These are phyloP conservation scores for Picathartes gymnocephalus DNA, from an alignment of 2,113 vertebrate species.

Conservation along the genomic window DNA sequence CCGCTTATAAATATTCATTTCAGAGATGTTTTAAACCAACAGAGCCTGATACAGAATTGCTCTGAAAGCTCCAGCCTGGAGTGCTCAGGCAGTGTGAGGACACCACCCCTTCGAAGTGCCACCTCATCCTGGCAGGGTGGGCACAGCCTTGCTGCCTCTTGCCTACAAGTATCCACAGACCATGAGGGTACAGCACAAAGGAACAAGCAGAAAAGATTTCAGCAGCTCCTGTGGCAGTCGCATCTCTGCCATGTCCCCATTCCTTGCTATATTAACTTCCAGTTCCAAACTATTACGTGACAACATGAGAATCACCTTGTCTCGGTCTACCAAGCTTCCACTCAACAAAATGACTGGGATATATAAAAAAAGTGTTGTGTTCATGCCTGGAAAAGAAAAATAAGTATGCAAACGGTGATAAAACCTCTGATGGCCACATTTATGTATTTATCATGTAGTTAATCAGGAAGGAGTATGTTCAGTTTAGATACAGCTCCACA, in stretches of 20 bases:
- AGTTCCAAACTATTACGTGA: not conserved
- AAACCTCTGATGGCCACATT: slow-evolving; percentile 60
- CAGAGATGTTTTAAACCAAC: slow-evolving; percentile 35
- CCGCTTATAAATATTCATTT: slow-evolving; percentile 45
- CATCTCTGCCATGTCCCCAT: not conserved
- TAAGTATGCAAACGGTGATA: slow-evolving; percentile 37
- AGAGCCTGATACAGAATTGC: not conserved
- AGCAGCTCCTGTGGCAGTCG: not conserved
- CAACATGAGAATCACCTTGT: not conserved
- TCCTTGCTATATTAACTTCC: not conserved
- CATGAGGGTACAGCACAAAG: not conserved
- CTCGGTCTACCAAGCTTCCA: not conserved
- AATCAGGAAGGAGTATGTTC: slow-evolving; percentile 48
- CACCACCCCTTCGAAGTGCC: not conserved
- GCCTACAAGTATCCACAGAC: not conserved
- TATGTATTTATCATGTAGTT: slow-evolving; percentile 68
- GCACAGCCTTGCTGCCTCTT: not conserved
- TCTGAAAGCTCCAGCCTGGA: not conserved
- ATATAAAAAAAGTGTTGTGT: not conserved
- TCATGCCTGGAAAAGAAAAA: not conserved
- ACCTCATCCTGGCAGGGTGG: not conserved
- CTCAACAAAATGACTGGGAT: not conserved
- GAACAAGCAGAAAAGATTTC: not conserved
- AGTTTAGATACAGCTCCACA: slow-evolving; percentile 32
- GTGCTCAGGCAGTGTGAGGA: not conserved